Evolutionary conservation across 2,797 vertebrate genomes (phyloP).

Genomic region (Typhlichthys subterraneus): DNA sequence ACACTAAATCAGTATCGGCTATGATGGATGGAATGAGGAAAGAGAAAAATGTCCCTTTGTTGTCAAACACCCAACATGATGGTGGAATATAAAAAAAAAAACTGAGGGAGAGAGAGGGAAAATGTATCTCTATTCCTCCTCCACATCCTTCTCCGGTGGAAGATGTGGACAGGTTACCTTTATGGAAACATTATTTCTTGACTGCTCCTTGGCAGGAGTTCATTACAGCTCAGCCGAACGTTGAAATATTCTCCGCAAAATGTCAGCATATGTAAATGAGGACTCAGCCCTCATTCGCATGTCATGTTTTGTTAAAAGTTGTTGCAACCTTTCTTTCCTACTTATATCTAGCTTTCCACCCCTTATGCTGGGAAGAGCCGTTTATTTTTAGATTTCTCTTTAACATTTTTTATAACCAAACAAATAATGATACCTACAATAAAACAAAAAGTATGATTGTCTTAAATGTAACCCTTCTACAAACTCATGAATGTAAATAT

Average conservation of each 20-base stretch:
- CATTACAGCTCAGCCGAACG: conserved; percentile 94
- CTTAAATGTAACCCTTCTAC: neutral
- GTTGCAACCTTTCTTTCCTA: conserved; percentile 77
- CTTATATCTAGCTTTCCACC: conserved; percentile 51
- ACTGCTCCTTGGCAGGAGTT: conserved; percentile 97
- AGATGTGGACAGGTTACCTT: conserved; percentile 98
- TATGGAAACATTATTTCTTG: conserved; percentile 99
- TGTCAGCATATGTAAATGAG: conserved; percentile 99
- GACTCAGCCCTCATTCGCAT: conserved; percentile 81
- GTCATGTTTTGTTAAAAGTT: conserved; percentile 92
- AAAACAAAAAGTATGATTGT: neutral
- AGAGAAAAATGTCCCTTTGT: conserved; percentile 76
- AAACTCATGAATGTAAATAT: conserved; percentile 12
- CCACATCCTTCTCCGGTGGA: conserved; percentile 90
- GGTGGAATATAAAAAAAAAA: no score
- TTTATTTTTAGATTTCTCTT: conserved; percentile 20
- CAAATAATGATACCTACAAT: neutral
- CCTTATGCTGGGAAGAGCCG: conserved; percentile 17
- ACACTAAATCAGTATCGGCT: conserved; percentile 88
- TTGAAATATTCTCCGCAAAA: conserved; percentile 98
- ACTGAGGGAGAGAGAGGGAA: conserved; percentile 63
- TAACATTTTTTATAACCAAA: neutral
- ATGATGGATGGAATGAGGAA: conserved; percentile 86
- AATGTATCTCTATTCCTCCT: conserved; percentile 78
- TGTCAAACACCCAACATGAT: conserved; percentile 68